Conservation (phyloP, 2,888 invertebrate species). For the Clivina fossor region DNA sequence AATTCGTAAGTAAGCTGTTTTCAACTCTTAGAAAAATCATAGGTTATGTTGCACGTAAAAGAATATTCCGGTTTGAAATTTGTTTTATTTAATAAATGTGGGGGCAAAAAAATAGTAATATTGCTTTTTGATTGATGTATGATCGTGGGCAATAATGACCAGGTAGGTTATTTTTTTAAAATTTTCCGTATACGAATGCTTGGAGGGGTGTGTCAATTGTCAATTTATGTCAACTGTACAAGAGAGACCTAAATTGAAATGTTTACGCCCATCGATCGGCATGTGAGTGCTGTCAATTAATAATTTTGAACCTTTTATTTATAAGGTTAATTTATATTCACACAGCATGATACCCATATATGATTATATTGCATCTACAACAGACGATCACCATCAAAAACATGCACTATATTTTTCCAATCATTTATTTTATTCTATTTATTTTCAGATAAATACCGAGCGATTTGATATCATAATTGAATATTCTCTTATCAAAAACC, state of each 20-base stretch:
- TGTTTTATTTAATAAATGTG: constrained; percentile 4
- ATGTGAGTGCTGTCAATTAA: constrained; percentile 40
- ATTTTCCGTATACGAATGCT: constrained; percentile 6
- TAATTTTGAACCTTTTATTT: constrained; percentile 44
- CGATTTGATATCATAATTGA: no score
- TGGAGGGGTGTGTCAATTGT: constrained; percentile 33
- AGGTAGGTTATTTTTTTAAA: constrained; percentile 24
- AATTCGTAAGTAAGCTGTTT: constrained; percentile 31
- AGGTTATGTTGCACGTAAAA: constrained; percentile 32
- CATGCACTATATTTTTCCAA: no score
- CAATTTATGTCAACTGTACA: no score
- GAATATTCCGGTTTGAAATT: constrained; percentile 27
- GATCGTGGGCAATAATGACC: constrained; percentile 7
- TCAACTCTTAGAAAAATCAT: constrained; percentile 28
- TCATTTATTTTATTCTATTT: no score
- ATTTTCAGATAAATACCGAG: no score
- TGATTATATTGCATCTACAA: constrained; percentile 25
- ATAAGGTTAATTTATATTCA: constrained; percentile 44
- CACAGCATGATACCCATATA: constrained; percentile 26
- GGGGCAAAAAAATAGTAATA: no score
- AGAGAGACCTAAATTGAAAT: constrained; percentile 38
- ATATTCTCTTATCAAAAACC: no score
- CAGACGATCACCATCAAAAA: constrained; percentile 18
- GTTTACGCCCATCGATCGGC: constrained; percentile 41
- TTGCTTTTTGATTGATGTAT: constrained; percentile 16